Base-by-base conservation (phyloP, 1,140 invertebrate genomes). In the Scaptomyza hsui region DNA sequence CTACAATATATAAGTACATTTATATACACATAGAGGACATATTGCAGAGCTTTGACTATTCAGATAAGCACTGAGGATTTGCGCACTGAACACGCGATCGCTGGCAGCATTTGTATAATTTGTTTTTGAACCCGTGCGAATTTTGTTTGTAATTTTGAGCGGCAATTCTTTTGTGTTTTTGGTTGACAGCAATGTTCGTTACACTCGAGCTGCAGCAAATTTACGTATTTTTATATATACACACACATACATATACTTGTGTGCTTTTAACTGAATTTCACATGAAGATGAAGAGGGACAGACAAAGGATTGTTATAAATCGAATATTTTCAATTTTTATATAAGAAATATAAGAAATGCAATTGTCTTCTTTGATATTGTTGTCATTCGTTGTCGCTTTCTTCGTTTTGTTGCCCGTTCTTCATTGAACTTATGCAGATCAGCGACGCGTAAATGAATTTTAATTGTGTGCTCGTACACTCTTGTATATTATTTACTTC, bases 391-490 rank as follows among this genome's bases (percentile, higher is more conserved):
- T 26, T 70, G 52, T 70, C 44, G 59, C 49, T 49, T 44, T 53
- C 48, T 80, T 53, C 63, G 48, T 42, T 62, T 39, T 62, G 24
- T 49, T 56, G 35, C 67, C 44, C 57, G 44, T 74, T 62, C 81
- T 75, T 82, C 79, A 75, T 78, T 83, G 79, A 83, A 83, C 79
- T 83, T 83, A 83, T 83, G 79, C 79, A 83, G 80, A 83, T 85
- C 80, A 63, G 72, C 67, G 63, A 67, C 62, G 80, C 79, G 79
- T 83, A 69, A 80, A 83, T 83, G 82, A 72, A 83, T 75, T 83
- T 83, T 74, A 83, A 83, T 83, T 82, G 71, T 74, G 47, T 51
- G 57, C 39, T 72, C 32, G 68, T 78, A 52, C 68, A 65, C 76
- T 29, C 26, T 29, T 60, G 42, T 74, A 81, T 64, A 78, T 78